Evolutionary conservation across 2,797 vertebrate species (phyloP), one percentile per base, ranked within the genome.

Genomic region (Sternarchorhynchus goeldii): DNA sequence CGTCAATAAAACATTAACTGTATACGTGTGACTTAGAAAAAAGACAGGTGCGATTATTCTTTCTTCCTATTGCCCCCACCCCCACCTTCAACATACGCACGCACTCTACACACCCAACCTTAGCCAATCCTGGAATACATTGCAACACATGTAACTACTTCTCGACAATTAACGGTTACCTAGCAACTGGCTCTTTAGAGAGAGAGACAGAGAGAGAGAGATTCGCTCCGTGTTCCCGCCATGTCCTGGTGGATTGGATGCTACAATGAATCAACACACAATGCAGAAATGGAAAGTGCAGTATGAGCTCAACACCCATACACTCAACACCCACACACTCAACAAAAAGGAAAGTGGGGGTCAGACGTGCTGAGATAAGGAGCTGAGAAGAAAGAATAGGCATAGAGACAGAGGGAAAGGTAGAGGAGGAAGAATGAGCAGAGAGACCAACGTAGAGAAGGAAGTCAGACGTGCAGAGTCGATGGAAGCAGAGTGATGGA

Each of bases 151-250:
- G 90, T 91, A 93, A 92, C 93, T 93, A 93, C 91, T 93, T 92
- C 93, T 93, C 92, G 92, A 93, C 93, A 93, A 94, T 94, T 94
- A 94, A 94, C 90, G 89, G 93, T 94, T 94, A 92, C 93, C 93
- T 94, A 94, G 93, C 93, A 94, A 94, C 93, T 91, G 91, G 92
- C 84, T 92, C 90, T 90, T 92, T 91, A 91, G 81, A 78, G 73
- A 73, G 78, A 71, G 67, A 73, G 64, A 75, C 36, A 81, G 34
- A 59, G 50, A 57, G 79, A 64, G 79, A 58, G 45, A 64, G 64
- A 88, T 91, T 88, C 90, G 85, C 86, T 90, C 85, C 88, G 86
- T 90, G 86, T 91, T 90, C 86, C 86, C 89, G 85, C 84, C 81
- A 84, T 88, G 88, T 92, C 87, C 89, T 90, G 86, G 87, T 90